These are phyloP conservation scores for Potamarius usumacintae DNA, from an alignment of 2,113 vertebrate genomes.

Conservation along the genomic window DNA sequence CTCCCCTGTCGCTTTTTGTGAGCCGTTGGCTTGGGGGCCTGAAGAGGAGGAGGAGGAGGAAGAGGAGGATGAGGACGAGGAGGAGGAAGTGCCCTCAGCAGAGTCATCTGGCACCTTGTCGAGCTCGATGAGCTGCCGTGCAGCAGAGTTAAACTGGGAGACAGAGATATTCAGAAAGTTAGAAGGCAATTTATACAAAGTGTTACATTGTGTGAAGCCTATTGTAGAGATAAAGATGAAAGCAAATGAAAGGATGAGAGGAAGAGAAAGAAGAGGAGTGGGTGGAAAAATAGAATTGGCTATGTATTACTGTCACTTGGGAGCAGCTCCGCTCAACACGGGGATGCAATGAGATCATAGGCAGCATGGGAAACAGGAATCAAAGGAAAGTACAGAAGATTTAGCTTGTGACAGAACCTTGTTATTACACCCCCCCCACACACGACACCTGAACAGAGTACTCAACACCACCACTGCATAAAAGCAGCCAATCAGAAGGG, in stretches of 20 bases:
- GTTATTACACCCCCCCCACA: constrained; percentile 11
- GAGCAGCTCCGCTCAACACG: neutral
- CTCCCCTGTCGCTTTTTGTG: constrained; percentile 80
- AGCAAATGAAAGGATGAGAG: neutral
- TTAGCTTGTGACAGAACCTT: constrained; percentile 60
- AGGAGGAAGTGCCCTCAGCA: constrained; percentile 80
- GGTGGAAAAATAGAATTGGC: neutral
- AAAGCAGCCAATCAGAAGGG: constrained; percentile 46
- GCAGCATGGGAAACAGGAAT: constrained; percentile 55
- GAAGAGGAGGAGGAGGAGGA: constrained; percentile 42
- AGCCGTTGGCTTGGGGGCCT: constrained; percentile 77
- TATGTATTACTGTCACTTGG: constrained; percentile 33
- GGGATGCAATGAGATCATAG: constrained; percentile 23
- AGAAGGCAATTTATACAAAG: neutral
- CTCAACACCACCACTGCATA: constrained; percentile 46
- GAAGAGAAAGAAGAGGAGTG: neutral
- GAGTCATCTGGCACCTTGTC: constrained; percentile 87
- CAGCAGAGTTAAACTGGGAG: constrained; percentile 89
- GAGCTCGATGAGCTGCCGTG: constrained; percentile 93
- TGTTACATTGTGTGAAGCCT: neutral
- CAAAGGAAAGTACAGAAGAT: constrained; percentile 58
- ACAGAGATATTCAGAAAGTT: neutral
- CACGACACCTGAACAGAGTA: constrained; percentile 40
- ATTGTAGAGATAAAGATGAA: neutral
- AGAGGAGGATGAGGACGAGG: constrained; percentile 11